Evolutionary conservation across 2,888 invertebrate species (phyloP).

Genomic region (Ochropleura leucogaster): DNA sequence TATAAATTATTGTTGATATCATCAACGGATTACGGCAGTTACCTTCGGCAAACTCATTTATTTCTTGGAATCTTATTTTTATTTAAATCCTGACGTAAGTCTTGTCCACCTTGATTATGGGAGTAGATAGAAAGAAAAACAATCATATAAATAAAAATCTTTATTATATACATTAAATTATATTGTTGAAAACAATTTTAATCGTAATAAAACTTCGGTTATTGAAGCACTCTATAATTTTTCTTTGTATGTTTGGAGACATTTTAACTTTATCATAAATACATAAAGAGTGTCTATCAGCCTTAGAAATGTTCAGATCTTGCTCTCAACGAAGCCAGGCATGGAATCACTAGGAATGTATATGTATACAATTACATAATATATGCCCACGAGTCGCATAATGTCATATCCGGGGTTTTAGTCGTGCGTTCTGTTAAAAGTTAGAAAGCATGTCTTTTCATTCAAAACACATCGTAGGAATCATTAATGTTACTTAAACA

Average conservation of each 20-base stretch:
- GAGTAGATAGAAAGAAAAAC: slow-evolving; percentile 61
- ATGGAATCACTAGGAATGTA: slow-evolving; percentile 83
- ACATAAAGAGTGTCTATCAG: slow-evolving; percentile 84
- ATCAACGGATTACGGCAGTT: slow-evolving; percentile 27
- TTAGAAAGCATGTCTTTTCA: slow-evolving; percentile 88
- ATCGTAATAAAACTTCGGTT: slow-evolving; percentile 86
- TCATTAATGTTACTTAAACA: slow-evolving; percentile 86
- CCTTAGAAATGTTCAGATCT: slow-evolving; percentile 86
- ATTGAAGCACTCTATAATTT: slow-evolving; percentile 84
- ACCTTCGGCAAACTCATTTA: slow-evolving; percentile 50
- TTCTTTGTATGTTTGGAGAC: slow-evolving; percentile 77
- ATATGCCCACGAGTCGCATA: slow-evolving; percentile 77
- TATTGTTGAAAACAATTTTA: slow-evolving; percentile 85
- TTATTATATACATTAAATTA: slow-evolving; percentile 90
- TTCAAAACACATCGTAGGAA: slow-evolving; percentile 81
- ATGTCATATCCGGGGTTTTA: slow-evolving; percentile 83
- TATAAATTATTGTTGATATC: slow-evolving; percentile 43
- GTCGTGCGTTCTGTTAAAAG: slow-evolving; percentile 88
- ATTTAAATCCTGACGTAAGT: slow-evolving; percentile 38
- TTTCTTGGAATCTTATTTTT: slow-evolving; percentile 22
- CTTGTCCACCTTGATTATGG: slow-evolving; percentile 24
- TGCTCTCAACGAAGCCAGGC: slow-evolving; percentile 77
- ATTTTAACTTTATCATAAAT: slow-evolving; percentile 77
- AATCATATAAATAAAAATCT: slow-evolving; percentile 86
- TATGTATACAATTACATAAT: slow-evolving; percentile 80